A percentile compares a stretch with the other conserved stretches of the same genome.
Evolutionary conservation across 2,888 invertebrate genomes (phyloP).

Genomic region (Lydus trimaculatus): DNA sequence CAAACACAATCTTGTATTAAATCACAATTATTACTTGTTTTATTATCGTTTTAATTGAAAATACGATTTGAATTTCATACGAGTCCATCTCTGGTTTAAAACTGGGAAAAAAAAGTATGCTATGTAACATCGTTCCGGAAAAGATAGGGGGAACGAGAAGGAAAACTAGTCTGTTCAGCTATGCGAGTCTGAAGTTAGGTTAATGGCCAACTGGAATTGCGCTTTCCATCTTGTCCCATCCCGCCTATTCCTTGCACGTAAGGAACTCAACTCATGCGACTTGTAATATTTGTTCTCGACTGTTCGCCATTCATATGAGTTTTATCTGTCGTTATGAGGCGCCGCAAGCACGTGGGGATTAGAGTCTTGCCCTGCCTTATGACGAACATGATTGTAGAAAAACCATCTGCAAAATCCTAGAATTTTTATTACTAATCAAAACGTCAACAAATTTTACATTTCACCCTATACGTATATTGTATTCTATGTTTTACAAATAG

Average conservation of each 20-base stretch:
- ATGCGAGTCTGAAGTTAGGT: conserved; percentile 72
- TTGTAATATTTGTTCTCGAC: conserved; percentile 62
- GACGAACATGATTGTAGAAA: conserved; percentile 39
- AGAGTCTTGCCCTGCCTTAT: conserved; percentile 36
- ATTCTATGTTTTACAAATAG: background rate
- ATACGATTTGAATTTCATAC: background rate
- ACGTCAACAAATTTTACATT: background rate
- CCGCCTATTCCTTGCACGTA: conserved; percentile 61
- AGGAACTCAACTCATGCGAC: conserved; percentile 61
- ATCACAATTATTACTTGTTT: background rate
- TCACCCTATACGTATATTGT: background rate
- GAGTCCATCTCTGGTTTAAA: conserved; percentile 27
- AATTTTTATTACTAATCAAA: conserved; percentile 31
- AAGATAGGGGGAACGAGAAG: conserved; percentile 44
- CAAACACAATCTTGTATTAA: background rate
- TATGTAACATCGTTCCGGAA: conserved; percentile 12
- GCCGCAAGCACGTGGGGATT: conserved; percentile 58
- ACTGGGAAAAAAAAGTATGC: conserved; percentile 28
- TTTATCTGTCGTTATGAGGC: conserved; percentile 57
- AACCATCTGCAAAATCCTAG: conserved; percentile 39
- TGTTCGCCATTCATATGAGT: conserved; percentile 59
- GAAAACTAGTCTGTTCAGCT: conserved; percentile 56
- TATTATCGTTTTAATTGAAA: background rate
- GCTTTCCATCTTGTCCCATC: conserved; percentile 70
- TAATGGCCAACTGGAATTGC: conserved; percentile 77